phyloP scores from a whole-genome alignment of 1,140 invertebrate species.

The Oscheius sp. region DNA sequence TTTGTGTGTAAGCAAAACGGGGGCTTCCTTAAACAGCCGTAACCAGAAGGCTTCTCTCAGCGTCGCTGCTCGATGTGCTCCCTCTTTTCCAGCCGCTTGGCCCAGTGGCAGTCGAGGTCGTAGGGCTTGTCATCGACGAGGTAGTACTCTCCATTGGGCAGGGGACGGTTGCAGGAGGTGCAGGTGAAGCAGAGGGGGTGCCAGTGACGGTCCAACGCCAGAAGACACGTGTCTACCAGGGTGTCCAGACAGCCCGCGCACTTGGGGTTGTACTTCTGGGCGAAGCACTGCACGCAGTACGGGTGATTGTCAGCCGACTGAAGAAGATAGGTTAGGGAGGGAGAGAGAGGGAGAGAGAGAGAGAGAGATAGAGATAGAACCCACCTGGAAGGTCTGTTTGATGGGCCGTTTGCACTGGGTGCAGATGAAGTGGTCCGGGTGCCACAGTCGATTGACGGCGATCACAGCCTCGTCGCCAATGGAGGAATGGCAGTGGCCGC shows the following conservation, averaged over 20 bases:
- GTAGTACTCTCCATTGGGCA: constrained; percentile 65
- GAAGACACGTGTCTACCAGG: constrained; percentile 71
- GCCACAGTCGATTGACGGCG: constrained; percentile 53
- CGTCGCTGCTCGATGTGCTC: constrained; percentile 24
- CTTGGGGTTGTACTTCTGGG: constrained; percentile 54
- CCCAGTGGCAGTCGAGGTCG: constrained; percentile 57
- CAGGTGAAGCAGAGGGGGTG: constrained; percentile 96
- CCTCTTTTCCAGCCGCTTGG: constrained; percentile 50
- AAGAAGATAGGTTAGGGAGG: not conserved
- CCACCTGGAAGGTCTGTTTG: constrained; percentile 56
- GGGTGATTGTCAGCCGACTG: constrained; percentile 49
- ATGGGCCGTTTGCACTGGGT: constrained; percentile 53
- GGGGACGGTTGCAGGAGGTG: constrained; percentile 73
- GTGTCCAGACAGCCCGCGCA: constrained; percentile 55
- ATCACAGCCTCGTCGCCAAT: constrained; percentile 54
- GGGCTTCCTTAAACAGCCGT: no score
- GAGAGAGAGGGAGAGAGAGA: not conserved
- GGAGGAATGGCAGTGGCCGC: constrained; percentile 46
- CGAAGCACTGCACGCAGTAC: constrained; percentile 55
- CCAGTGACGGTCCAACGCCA: constrained; percentile 93
- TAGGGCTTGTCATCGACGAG: constrained; percentile 65
- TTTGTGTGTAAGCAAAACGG: no score
- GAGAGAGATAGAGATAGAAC: no score
- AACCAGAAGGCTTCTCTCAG: no score
- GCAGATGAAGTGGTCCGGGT: constrained; percentile 55